Conservation (phyloP, 1,140 invertebrate genomes). For the Zaprionus lachaisei region DNA sequence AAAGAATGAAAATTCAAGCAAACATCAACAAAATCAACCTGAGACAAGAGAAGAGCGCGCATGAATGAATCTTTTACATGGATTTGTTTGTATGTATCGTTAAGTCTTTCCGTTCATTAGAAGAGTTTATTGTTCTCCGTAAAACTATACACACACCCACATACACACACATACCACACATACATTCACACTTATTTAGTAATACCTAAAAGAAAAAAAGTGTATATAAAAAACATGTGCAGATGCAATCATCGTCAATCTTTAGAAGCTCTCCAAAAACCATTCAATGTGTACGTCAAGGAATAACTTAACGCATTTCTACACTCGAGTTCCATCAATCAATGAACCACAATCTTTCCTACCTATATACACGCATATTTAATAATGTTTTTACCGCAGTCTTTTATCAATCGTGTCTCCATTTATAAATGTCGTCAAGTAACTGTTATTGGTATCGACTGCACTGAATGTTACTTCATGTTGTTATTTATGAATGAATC, state of each 20-base stretch:
- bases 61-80: constrained; percentile 29
- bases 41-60: constrained; percentile 26
- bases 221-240: constrained; percentile 8
- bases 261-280: background rate
- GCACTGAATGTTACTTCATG: constrained; percentile 1
- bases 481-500: background rate
- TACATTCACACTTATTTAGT: background rate
- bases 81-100: constrained; percentile 20
- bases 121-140: constrained; percentile 20
- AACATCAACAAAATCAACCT: constrained; percentile 4
- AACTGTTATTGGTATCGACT: background rate
- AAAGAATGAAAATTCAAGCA: constrained; percentile 1
- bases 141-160: constrained; percentile 3
- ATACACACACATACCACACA: background rate
- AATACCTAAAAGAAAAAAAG: background rate
- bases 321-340: background rate
- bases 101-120: constrained; percentile 21
- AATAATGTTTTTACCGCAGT: too few relatives aligned
- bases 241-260: constrained; percentile 1
- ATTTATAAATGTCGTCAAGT: background rate
- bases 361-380: background rate
- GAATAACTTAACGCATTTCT: background rate
- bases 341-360: background rate
- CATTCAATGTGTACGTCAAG: constrained; percentile 5
- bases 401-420: too few relatives aligned